phyloP scores from a whole-genome alignment of 2,797 vertebrate genomes.

The Aphelocoma californica region DNA sequence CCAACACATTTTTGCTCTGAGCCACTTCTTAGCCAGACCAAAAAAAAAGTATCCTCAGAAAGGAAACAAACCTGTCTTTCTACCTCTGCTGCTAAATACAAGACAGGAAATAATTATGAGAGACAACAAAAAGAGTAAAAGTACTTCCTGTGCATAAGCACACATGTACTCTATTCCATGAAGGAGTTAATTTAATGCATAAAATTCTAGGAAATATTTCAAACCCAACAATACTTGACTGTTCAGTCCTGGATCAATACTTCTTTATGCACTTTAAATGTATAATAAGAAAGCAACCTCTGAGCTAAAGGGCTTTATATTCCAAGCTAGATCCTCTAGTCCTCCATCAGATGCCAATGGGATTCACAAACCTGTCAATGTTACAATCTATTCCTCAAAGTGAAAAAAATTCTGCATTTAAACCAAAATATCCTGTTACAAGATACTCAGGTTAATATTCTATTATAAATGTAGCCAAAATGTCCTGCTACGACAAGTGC shows the following conservation, averaged over 20 bases:
- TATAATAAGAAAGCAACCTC: background rate
- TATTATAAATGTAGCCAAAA: background rate
- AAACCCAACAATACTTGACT: background rate
- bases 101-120: background rate
- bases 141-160: background rate
- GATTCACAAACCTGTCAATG: background rate
- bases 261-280: background rate
- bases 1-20: background rate
- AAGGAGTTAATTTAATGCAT: background rate
- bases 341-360: background rate
- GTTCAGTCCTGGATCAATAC: background rate
- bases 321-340: background rate
- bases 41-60: background rate
- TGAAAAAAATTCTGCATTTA: background rate
- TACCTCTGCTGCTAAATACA: background rate
- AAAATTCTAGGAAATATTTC: background rate
- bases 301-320: background rate
- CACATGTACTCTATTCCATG: background rate
- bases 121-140: background rate
- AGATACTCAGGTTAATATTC: background rate
- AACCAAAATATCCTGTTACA: background rate
- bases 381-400: background rate
- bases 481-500: background rate
- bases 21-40: background rate
- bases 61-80: background rate